Conservation (phyloP, 1,140 invertebrate genomes). For the Eurosta solidaginis region DNA sequence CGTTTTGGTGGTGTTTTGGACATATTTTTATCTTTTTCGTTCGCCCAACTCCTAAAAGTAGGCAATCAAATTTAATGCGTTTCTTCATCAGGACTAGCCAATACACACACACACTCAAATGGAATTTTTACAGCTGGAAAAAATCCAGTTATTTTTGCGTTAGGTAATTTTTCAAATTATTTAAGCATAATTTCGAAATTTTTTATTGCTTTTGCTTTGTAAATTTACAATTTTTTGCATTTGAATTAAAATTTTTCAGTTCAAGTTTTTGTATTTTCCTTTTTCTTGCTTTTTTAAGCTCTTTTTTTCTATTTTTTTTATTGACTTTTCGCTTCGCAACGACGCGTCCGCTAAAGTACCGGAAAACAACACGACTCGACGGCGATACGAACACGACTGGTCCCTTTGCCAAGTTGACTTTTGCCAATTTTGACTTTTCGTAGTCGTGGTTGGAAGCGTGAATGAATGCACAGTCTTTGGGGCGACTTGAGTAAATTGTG, state of each 20-base stretch:
- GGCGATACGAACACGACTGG: conserved; percentile 37
- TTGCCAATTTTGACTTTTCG: not conserved
- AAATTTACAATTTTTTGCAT: not conserved
- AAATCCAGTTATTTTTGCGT: no score
- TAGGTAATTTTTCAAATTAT: not conserved
- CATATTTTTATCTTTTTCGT: not conserved
- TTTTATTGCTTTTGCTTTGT: no score
- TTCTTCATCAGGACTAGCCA: not conserved
- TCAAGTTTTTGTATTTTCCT: not conserved
- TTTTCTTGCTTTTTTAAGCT: not conserved
- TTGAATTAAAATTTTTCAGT: not conserved
- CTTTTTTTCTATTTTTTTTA: conserved; percentile 11
- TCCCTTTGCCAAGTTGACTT: conserved; percentile 22
- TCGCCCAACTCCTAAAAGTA: not conserved
- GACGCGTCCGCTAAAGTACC: conserved; percentile 17
- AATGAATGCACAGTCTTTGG: no score
- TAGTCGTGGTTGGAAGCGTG: not conserved
- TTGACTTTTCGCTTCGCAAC: conserved; percentile 25
- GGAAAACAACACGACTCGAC: conserved; percentile 33
- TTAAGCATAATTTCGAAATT: not conserved
- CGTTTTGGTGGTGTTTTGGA: not conserved
- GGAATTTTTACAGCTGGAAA: not conserved
- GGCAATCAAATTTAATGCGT: conserved; percentile 6
- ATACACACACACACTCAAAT: not conserved
- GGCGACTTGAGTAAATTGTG: not conserved